These are phyloP conservation scores for Euphydryas editha DNA, from an alignment of 2,888 invertebrate species.

Conservation along the genomic window DNA sequence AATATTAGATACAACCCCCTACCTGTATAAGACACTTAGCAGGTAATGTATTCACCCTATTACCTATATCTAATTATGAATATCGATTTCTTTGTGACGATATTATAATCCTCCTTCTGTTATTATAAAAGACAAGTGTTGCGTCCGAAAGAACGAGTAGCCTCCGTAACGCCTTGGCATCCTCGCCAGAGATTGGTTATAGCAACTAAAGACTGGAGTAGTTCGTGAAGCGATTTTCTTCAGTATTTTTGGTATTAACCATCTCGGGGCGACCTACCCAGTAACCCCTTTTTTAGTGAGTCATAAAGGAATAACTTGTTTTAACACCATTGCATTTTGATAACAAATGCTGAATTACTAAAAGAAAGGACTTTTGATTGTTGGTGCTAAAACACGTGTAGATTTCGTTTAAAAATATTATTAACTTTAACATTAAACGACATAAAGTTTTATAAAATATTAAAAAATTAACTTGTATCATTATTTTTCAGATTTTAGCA, in stretches of 20 bases:
- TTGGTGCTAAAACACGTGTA: slow-evolving; percentile 32
- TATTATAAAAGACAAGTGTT: slow-evolving; percentile 68
- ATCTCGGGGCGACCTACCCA: slow-evolving; percentile 65
- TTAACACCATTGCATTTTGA: slow-evolving; percentile 22
- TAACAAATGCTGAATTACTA: neutral
- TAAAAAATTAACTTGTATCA: neutral
- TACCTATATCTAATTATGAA: slow-evolving; percentile 79
- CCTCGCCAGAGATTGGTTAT: slow-evolving; percentile 74
- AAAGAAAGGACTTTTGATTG: neutral
- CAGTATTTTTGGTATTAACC: slow-evolving; percentile 80
- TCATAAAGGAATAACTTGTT: slow-evolving; percentile 38
- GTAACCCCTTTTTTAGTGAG: slow-evolving; percentile 57
- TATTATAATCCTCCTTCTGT: slow-evolving; percentile 61
- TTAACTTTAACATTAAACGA: neutral
- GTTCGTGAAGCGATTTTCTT: slow-evolving; percentile 83
- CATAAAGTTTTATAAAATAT: neutral
- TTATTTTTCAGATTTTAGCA: slow-evolving; percentile 33
- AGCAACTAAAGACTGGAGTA: slow-evolving; percentile 80
- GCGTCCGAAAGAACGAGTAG: slow-evolving; percentile 62
- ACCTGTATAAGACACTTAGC: slow-evolving; percentile 44
- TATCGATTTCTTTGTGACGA: slow-evolving; percentile 74
- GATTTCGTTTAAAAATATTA: neutral
- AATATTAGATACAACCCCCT: slow-evolving; percentile 21
- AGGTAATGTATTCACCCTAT: slow-evolving; percentile 69
- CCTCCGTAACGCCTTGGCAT: slow-evolving; percentile 73